phyloP scores from a whole-genome alignment of 1,140 invertebrate genomes.

The Anoplolepis gracilipes region DNA sequence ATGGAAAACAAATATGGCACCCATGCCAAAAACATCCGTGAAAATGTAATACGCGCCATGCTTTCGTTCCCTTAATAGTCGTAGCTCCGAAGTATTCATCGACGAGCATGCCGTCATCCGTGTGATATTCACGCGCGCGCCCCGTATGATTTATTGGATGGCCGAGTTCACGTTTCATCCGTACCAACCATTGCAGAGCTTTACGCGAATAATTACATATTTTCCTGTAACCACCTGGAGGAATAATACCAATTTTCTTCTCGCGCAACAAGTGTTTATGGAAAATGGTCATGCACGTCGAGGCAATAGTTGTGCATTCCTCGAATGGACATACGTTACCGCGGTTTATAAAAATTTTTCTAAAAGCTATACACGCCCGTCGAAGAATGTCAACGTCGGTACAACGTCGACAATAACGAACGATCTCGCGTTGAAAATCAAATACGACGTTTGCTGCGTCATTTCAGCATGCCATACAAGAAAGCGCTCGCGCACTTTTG shows the following conservation, averaged over 20 bases:
- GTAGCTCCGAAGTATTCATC: background rate
- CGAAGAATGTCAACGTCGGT: no score
- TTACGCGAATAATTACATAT: no score
- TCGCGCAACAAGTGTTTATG: background rate
- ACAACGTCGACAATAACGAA: background rate
- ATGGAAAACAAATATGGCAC: background rate
- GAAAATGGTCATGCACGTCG: no score
- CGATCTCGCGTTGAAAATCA: background rate
- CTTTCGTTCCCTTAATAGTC: background rate
- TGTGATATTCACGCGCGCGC: background rate
- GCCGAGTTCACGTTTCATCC: no score
- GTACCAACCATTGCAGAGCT: no score
- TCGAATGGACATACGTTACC: no score
- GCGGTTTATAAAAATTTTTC: no score
- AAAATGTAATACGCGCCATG: background rate
- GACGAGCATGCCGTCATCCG: background rate
- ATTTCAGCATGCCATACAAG: background rate
- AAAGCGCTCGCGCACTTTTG: background rate
- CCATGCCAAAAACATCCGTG: background rate
- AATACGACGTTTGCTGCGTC: background rate
- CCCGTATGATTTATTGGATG: background rate
- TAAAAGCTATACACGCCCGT: no score
- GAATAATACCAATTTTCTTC: background rate
- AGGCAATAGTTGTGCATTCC: no score
- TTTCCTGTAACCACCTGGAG: background rate